Percentiles rank a stretch among this genome's conserved stretches.
Conservation (phyloP, 1,140 invertebrate genomes). For the Zaprionus tsacasi region DNA sequence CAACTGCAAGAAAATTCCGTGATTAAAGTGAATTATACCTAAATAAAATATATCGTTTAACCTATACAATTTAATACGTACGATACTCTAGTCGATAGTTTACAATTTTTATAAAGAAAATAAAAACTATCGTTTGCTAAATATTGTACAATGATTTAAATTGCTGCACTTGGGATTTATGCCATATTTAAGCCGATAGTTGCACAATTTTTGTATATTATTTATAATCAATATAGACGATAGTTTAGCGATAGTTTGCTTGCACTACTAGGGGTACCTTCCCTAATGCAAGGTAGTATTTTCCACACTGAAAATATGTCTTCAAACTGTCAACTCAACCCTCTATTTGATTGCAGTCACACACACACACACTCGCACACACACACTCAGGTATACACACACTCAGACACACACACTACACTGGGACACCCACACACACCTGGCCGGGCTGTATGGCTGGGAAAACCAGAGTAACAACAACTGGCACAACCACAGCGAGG, state of each 20-base stretch:
- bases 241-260: neutral
- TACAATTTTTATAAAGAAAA: neutral
- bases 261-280: too few relatives aligned
- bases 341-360: conserved; percentile 27
- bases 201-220: too few relatives aligned
- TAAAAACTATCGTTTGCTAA: too few relatives aligned
- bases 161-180: too few relatives aligned
- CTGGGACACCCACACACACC: conserved; percentile 21
- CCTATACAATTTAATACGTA: too few relatives aligned
- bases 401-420: neutral
- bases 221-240: too few relatives aligned
- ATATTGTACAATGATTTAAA: too few relatives aligned
- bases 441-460: conserved; percentile 21
- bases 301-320: neutral
- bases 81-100: neutral
- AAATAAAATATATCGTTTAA: too few relatives aligned
- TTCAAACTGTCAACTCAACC: conserved; percentile 17
- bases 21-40: too few relatives aligned
- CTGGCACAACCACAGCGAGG: conserved; percentile 42
- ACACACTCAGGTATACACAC: neutral
- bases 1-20: too few relatives aligned
- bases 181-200: too few relatives aligned
- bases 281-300: neutral
- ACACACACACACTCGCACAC: neutral
- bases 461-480: conserved; percentile 50